Evolutionary conservation across 1,140 invertebrate species (phyloP).

Genomic region (Archivesica marissinica): DNA sequence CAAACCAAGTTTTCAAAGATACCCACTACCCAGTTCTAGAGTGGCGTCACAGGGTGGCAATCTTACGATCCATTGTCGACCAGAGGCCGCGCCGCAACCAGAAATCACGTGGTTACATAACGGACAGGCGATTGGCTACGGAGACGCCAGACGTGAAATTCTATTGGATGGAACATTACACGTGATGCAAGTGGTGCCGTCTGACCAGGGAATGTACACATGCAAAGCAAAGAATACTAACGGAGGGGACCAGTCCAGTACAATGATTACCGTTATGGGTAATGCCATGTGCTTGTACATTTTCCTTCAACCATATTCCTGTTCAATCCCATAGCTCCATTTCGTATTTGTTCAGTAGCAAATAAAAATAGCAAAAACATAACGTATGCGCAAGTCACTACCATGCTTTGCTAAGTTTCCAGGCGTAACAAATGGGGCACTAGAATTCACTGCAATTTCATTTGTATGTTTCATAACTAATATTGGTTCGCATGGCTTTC

Average conservation of each 20-base stretch:
- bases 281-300: background rate
- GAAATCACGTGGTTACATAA: slow-evolving; percentile 96
- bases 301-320: too few relatives aligned
- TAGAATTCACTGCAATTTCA: too few relatives aligned
- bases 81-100: slow-evolving; percentile 96
- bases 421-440: too few relatives aligned
- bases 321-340: too few relatives aligned
- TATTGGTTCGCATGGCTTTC: too few relatives aligned
- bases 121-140: slow-evolving; percentile 89
- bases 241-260: slow-evolving; percentile 65
- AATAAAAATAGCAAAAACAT: too few relatives aligned
- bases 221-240: slow-evolving; percentile 81
- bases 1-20: slow-evolving; percentile 95
- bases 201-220: slow-evolving; percentile 81
- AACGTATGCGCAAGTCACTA: too few relatives aligned
- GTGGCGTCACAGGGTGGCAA: slow-evolving; percentile 96
- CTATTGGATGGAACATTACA: slow-evolving; percentile 77
- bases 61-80: slow-evolving; percentile 95
- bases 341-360: too few relatives aligned
- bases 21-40: slow-evolving; percentile 93
- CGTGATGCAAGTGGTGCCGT: slow-evolving; percentile 71
- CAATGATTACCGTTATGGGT: slow-evolving; percentile 21
- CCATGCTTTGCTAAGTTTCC: too few relatives aligned
- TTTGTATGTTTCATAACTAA: too few relatives aligned
- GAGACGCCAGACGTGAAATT: slow-evolving; percentile 58